Evolutionary conservation across 2,113 vertebrate genomes (phyloP).

Genomic region (Hassar affinis): DNA sequence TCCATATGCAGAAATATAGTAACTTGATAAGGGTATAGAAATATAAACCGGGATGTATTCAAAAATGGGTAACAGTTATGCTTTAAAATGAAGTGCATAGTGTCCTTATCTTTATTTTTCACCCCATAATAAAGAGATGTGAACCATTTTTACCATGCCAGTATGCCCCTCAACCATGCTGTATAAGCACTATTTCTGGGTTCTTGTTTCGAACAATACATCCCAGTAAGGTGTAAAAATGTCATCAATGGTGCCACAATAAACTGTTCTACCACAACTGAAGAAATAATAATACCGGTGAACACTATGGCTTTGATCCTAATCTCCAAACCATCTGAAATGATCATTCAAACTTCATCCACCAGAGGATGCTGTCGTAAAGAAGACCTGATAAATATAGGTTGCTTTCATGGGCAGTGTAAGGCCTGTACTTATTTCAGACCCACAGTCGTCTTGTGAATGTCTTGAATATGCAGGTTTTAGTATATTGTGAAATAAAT

Average conservation of each 20-base stretch:
- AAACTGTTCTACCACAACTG: background rate
- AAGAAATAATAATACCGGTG: too few relatives aligned
- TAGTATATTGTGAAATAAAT: background rate
- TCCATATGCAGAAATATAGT: background rate
- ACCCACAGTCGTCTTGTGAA: background rate
- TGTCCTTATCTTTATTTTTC: background rate
- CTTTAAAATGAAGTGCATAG: background rate
- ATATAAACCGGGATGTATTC: background rate
- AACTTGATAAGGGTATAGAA: background rate
- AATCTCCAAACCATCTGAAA: background rate
- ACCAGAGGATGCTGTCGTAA: conserved; percentile 38
- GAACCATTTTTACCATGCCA: background rate
- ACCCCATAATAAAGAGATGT: background rate
- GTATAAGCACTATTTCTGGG: background rate
- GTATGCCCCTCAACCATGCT: background rate
- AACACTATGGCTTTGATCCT: background rate
- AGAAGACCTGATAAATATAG: background rate
- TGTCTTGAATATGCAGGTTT: background rate
- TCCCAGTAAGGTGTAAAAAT: background rate
- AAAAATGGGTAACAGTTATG: background rate
- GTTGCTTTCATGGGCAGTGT: background rate
- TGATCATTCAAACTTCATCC: background rate
- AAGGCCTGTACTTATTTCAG: background rate
- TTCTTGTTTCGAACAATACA: background rate
- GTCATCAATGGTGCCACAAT: background rate